Percentiles rank a stretch among this genome's conserved stretches.
Evolutionary conservation across 2,888 invertebrate species (phyloP).

Genomic region (Colletes collaris): DNA sequence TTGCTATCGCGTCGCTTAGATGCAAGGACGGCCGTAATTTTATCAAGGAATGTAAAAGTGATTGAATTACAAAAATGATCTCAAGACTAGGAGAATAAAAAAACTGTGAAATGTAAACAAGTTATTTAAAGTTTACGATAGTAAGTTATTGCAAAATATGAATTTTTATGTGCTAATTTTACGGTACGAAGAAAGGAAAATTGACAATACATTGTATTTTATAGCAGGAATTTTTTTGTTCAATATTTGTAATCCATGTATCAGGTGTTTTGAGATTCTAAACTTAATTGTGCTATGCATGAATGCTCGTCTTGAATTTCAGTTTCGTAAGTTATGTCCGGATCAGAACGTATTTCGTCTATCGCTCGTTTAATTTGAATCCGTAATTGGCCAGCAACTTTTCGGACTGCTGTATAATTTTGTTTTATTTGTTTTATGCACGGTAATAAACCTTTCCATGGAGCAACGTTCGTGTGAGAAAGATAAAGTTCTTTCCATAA

Average conservation of each 20-base stretch:
- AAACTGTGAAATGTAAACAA: constrained; percentile 14
- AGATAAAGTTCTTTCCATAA: constrained; percentile 86
- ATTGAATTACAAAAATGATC: constrained; percentile 30
- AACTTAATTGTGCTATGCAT: constrained; percentile 72
- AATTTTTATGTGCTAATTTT: constrained; percentile 23
- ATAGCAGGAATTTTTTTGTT: constrained; percentile 22
- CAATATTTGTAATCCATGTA: constrained; percentile 46
- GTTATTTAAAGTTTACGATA: constrained; percentile 13
- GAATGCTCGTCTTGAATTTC: constrained; percentile 71
- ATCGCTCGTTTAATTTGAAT: constrained; percentile 73
- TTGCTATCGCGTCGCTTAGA: too few species aligned
- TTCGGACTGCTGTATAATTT: constrained; percentile 75
- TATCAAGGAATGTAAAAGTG: too few species aligned
- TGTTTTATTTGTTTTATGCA: constrained; percentile 78
- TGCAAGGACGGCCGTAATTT: too few species aligned
- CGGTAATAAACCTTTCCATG: constrained; percentile 76
- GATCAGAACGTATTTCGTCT: constrained; percentile 71
- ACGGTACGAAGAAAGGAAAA: constrained; percentile 49
- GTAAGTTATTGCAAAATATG: constrained; percentile 21
- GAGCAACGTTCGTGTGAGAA: constrained; percentile 74
- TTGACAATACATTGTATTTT: constrained; percentile 30
- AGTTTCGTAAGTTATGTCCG: constrained; percentile 64
- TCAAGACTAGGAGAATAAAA: constrained; percentile 5
- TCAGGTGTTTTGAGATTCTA: constrained; percentile 78
- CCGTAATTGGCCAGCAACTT: constrained; percentile 77